phyloP scores from a whole-genome alignment of 2,888 invertebrate genomes.

The Synergus gifuensis region DNA sequence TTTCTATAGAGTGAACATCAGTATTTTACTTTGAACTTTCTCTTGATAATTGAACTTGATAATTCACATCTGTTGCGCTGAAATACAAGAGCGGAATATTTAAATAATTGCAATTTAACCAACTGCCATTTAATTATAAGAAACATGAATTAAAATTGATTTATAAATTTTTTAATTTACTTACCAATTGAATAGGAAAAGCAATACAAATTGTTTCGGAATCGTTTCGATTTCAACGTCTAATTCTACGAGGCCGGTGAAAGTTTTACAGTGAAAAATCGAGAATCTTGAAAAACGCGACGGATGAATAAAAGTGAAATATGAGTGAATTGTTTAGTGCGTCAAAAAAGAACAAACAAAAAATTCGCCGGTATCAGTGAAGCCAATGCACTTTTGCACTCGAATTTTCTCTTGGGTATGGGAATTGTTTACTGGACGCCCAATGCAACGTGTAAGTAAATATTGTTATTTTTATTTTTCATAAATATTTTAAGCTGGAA shows the following conservation, averaged over 20 bases:
- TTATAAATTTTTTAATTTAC: too few relatives aligned
- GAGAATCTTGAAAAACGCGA: not conserved
- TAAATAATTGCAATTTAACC: too few relatives aligned
- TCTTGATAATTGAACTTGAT: too few relatives aligned
- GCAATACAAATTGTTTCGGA: too few relatives aligned
- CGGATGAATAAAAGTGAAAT: not conserved
- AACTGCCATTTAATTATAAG: too few relatives aligned
- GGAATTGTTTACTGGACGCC: conserved; percentile 65
- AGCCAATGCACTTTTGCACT: conserved; percentile 72
- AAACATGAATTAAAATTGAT: too few relatives aligned
- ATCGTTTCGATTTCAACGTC: too few relatives aligned
- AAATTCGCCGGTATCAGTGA: conserved; percentile 53
- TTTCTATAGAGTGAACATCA: not conserved
- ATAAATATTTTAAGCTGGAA: not conserved
- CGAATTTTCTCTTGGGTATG: conserved; percentile 72
- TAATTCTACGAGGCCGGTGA: too few relatives aligned
- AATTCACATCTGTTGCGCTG: too few relatives aligned
- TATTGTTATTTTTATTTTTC: not conserved
- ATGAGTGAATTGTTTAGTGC: not conserved
- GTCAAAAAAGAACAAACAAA: not conserved
- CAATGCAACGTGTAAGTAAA: conserved; percentile 71
- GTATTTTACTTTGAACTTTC: not conserved
- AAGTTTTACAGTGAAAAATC: not conserved
- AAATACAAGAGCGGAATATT: too few relatives aligned
- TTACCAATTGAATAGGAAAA: too few relatives aligned